Conservation (phyloP, 2,888 invertebrate genomes). For the Eumerus sabulonum region DNA sequence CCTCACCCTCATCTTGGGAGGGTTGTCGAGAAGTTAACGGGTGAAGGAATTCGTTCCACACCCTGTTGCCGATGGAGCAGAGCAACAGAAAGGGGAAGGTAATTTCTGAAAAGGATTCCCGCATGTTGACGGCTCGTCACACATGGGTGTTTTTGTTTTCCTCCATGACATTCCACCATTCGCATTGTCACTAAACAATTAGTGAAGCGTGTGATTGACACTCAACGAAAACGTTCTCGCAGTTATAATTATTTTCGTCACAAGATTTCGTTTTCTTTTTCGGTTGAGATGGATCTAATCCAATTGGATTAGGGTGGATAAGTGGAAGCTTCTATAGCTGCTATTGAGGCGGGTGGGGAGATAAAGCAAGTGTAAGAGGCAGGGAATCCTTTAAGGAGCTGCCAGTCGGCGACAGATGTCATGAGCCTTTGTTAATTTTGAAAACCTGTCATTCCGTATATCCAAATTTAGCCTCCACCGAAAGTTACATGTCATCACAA, state of each 20-base stretch:
- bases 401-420: too few relatives aligned
- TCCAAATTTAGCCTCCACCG: too few relatives aligned
- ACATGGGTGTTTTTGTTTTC: conserved; percentile 34
- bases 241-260: conserved; percentile 49
- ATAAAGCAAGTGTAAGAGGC: too few relatives aligned
- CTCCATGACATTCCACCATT: not conserved
- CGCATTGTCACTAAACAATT: conserved; percentile 42
- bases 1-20: not conserved
- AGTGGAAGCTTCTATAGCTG: too few relatives aligned
- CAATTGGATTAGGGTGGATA: conserved; percentile 19
- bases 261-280: not conserved
- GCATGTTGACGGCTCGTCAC: conserved; percentile 58
- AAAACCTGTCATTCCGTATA: too few relatives aligned
- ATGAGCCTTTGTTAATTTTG: too few relatives aligned
- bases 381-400: too few relatives aligned
- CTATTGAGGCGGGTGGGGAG: too few relatives aligned
- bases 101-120: conserved; percentile 33
- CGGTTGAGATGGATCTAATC: conserved; percentile 25
- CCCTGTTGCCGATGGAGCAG: too few relatives aligned
- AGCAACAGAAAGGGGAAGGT: too few relatives aligned
- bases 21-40: conserved; percentile 2
- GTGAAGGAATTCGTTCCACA: conserved; percentile 2
- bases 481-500: too few relatives aligned
- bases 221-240: conserved; percentile 39
- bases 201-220: conserved; percentile 50